A percentile compares a stretch with the other conserved stretches of the same genome.
These are phyloP conservation scores for Plestiodon gilberti DNA, from an alignment of 2,113 vertebrate genomes.

Conservation along the genomic window DNA sequence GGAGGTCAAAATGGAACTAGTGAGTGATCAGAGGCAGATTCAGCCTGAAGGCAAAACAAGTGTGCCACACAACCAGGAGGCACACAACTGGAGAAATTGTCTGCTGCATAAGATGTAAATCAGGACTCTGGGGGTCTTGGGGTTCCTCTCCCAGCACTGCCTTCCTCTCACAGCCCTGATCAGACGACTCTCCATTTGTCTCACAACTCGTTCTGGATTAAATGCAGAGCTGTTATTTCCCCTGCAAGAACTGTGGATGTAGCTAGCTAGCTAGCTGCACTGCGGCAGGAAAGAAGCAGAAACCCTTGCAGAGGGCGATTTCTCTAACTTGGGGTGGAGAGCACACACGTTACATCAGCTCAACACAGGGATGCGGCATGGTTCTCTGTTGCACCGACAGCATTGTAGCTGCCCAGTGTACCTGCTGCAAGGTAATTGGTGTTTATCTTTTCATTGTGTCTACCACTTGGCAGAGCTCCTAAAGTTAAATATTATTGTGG, in stretches of 20 bases:
- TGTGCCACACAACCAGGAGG: no score
- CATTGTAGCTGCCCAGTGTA: background rate
- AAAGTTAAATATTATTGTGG: no score
- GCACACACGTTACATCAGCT: background rate
- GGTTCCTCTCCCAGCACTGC: background rate
- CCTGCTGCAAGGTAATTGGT: background rate
- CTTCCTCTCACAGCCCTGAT: background rate
- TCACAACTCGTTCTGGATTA: background rate
- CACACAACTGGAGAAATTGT: no score
- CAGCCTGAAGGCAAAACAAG: no score
- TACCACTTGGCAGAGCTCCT: background rate
- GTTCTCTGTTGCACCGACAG: background rate
- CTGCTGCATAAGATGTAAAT: no score
- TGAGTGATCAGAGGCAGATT: no score
- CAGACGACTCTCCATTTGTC: background rate
- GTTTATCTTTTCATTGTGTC: background rate
- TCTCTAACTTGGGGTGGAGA: background rate
- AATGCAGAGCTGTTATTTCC: background rate
- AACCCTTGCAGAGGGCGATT: background rate
- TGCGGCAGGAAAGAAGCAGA: conserved; percentile 13
- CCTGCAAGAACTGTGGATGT: background rate
- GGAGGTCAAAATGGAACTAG: no score
- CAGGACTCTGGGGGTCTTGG: no score
- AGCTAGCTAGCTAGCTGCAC: background rate
- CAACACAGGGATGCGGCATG: background rate